Conservation (phyloP, 2,113 vertebrate species). For the Antechinus stuartii region DNA sequence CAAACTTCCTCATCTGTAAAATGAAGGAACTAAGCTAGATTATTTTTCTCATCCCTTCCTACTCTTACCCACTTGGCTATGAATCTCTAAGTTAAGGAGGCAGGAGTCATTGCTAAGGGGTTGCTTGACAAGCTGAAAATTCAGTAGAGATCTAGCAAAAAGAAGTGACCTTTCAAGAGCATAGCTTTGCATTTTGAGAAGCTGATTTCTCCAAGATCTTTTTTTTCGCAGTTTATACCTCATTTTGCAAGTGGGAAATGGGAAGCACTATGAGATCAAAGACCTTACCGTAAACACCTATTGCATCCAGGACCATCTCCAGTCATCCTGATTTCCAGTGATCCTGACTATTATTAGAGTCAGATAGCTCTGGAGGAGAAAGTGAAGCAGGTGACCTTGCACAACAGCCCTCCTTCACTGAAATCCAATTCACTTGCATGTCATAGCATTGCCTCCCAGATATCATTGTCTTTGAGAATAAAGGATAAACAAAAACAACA, state of each 20-base stretch:
- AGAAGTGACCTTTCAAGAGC: neutral
- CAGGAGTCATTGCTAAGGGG: neutral
- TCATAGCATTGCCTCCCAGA: too few relatives aligned
- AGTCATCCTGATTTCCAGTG: too few relatives aligned
- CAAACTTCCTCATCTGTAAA: neutral
- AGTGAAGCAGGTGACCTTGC: too few relatives aligned
- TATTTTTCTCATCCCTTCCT: neutral
- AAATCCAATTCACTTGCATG: too few relatives aligned
- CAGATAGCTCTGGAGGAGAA: too few relatives aligned
- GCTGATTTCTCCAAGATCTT: neutral
- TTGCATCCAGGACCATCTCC: too few relatives aligned
- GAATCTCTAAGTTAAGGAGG: neutral
- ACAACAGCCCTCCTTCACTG: too few relatives aligned
- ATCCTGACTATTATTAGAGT: too few relatives aligned
- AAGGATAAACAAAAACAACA: too few relatives aligned
- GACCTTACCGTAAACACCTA: neutral
- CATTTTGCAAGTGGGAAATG: accelerated
- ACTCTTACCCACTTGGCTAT: neutral
- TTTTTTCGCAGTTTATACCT: neutral
- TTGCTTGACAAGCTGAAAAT: neutral
- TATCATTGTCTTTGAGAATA: too few relatives aligned
- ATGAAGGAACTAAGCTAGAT: neutral
- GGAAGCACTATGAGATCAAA: neutral
- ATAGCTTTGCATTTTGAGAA: neutral
- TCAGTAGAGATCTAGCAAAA: neutral